A percentile compares a stretch with the other conserved stretches of the same genome.
Evolutionary conservation across 2,888 invertebrate species (phyloP).

Genomic region (Achlya flavicornis): DNA sequence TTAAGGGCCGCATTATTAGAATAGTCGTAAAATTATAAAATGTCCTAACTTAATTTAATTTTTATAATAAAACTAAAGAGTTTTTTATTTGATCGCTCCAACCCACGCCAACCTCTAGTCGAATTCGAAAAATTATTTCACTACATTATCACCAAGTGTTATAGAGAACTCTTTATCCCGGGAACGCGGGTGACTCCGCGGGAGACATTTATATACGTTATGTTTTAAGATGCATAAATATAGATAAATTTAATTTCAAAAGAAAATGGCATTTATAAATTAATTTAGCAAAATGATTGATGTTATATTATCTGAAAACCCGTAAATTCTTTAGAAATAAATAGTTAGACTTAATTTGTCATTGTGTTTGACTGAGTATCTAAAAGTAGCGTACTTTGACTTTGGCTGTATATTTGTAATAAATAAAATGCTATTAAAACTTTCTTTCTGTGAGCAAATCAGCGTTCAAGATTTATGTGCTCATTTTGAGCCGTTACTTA

Average conservation of each 20-base stretch:
- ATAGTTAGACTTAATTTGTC: neutral
- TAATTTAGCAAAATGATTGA: neutral
- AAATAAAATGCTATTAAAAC: conserved; percentile 7
- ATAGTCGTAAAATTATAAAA: no score
- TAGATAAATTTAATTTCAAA: neutral
- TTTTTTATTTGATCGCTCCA: no score
- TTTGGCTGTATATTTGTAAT: neutral
- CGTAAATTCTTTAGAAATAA: neutral
- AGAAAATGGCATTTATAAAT: neutral
- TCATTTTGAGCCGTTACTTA: neutral
- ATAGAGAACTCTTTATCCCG: no score
- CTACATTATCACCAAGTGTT: no score
- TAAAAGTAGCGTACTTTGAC: neutral
- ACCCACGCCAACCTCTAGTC: no score
- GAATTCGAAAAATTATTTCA: no score
- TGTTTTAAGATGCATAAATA: no score
- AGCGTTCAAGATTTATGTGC: neutral
- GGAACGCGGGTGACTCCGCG: no score
- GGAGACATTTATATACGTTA: no score
- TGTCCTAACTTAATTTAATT: no score
- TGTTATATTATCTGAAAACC: neutral
- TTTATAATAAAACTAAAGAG: no score
- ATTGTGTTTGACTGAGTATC: neutral
- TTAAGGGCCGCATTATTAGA: neutral
- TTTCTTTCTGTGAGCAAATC: neutral